Conservation (phyloP, 2,113 vertebrate genomes). For the Notarius quadriscutis region DNA sequence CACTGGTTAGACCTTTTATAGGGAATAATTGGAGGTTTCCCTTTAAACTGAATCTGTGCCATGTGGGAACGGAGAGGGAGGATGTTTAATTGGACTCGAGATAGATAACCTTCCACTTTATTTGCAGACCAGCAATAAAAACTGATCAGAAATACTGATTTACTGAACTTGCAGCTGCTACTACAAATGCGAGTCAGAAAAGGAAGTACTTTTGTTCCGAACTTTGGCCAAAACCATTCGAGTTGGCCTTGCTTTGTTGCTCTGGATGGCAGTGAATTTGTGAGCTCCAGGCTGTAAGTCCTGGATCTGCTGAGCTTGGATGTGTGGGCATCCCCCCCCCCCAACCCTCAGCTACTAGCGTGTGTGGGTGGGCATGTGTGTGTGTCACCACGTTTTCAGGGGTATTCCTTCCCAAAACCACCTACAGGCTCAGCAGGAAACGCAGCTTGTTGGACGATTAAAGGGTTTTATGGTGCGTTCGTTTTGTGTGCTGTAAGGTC, state of each 20-base stretch:
- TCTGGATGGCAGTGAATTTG: not conserved
- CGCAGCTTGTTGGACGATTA: not conserved
- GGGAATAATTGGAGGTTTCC: slow-evolving; percentile 7
- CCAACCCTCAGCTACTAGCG: not conserved
- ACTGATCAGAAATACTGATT: not conserved
- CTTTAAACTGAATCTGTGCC: not conserved
- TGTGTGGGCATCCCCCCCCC: not conserved
- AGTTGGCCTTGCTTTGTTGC: not conserved
- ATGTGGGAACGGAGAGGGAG: not conserved
- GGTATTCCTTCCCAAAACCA: not conserved
- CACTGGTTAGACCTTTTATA: not conserved
- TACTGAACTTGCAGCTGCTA: not conserved
- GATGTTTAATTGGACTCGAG: not conserved
- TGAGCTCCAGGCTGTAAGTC: not conserved
- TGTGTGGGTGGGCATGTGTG: not conserved
- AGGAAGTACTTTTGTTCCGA: not conserved
- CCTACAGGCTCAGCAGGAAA: not conserved
- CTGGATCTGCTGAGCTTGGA: not conserved
- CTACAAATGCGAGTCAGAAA: not conserved
- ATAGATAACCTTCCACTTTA: slow-evolving; percentile 21
- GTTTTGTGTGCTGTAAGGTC: not conserved
- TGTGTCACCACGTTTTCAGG: not conserved
- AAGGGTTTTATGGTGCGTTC: not conserved
- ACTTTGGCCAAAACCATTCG: not conserved
- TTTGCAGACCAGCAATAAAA: not conserved